phyloP scores from a whole-genome alignment of 2,797 vertebrate species.

The Sebastes oblongus region DNA sequence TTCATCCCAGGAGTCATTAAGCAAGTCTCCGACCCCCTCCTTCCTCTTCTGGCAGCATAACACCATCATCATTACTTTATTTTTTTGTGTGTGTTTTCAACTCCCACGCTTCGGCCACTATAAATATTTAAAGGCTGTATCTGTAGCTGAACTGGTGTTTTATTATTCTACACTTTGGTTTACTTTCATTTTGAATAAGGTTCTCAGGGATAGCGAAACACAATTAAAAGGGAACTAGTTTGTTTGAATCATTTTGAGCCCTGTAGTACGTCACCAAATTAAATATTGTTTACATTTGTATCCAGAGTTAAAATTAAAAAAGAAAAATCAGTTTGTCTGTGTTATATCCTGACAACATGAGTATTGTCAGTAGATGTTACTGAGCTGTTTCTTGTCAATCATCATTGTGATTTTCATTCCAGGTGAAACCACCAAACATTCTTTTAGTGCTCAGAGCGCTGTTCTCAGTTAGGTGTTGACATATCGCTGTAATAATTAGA shows the following conservation, averaged over 20 bases:
- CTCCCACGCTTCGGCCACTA: conserved; percentile 50
- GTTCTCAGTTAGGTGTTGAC: conserved; percentile 23
- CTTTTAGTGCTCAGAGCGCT: conserved; percentile 1
- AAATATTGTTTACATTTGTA: conserved; percentile 76
- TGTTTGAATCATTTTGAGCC: conserved; percentile 60
- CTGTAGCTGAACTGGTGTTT: conserved; percentile 77
- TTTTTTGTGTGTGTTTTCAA: conserved; percentile 29
- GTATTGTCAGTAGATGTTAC: conserved; percentile 41
- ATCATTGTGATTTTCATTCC: conserved; percentile 28
- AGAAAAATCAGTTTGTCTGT: conserved; percentile 31
- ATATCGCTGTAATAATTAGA: conserved; percentile 19
- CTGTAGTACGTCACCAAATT: conserved; percentile 52
- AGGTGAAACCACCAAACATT: conserved; percentile 27
- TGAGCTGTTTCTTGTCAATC: conserved; percentile 29
- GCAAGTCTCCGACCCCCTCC: conserved; percentile 2
- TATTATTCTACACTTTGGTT: conserved; percentile 76
- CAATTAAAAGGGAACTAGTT: conserved; percentile 78
- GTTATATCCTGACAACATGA: conserved; percentile 38
- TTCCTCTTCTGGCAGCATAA: conserved; percentile 9
- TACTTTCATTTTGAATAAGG: conserved; percentile 74
- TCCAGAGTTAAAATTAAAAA: conserved; percentile 8
- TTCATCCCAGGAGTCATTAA: conserved; percentile 27
- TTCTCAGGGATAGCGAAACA: conserved; percentile 85
- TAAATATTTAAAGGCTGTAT: conserved; percentile 75
- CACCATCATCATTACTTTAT: conserved; percentile 40